These are phyloP conservation scores for Varanus komodoensis DNA, from an alignment of 2,113 vertebrate species.

Conservation along the genomic window DNA sequence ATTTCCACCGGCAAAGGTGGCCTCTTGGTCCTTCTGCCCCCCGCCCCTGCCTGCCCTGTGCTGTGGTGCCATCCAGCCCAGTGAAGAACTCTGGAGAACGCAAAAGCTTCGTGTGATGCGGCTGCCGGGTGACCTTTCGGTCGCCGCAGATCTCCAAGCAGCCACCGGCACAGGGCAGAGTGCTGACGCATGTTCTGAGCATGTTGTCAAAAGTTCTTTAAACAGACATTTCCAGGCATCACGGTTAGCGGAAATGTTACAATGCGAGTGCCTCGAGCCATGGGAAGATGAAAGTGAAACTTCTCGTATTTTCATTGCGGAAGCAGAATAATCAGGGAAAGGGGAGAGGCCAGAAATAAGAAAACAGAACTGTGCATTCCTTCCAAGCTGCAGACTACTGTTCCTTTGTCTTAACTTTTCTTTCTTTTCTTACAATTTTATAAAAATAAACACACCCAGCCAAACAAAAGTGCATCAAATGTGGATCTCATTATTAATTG, in stretches of 20 bases:
- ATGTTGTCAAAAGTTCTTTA: not conserved
- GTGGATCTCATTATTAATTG: too few relatives aligned
- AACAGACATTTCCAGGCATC: not conserved
- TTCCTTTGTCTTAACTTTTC: too few relatives aligned
- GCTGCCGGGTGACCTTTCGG: not conserved
- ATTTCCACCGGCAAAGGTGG: not conserved
- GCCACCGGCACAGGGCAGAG: not conserved
- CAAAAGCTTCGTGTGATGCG: not conserved
- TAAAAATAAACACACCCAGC: too few relatives aligned
- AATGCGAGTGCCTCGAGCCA: rapidly evolving
- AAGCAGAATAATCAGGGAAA: not conserved
- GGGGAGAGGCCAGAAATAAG: not conserved
- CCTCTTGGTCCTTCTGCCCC: not conserved
- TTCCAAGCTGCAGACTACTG: not conserved
- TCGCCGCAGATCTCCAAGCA: not conserved
- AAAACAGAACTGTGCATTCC: too few relatives aligned
- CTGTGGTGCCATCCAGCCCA: not conserved
- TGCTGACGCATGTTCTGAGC: not conserved
- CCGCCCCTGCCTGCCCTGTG: not conserved
- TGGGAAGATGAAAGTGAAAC: constrained; percentile 55
- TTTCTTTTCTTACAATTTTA: too few relatives aligned
- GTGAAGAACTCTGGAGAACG: not conserved
- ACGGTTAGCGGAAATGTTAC: not conserved
- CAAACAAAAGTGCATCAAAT: too few relatives aligned
- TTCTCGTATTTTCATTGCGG: not conserved